Evolutionary conservation across 2,888 invertebrate genomes (phyloP).

Genomic region (Lasius fuliginosus): DNA sequence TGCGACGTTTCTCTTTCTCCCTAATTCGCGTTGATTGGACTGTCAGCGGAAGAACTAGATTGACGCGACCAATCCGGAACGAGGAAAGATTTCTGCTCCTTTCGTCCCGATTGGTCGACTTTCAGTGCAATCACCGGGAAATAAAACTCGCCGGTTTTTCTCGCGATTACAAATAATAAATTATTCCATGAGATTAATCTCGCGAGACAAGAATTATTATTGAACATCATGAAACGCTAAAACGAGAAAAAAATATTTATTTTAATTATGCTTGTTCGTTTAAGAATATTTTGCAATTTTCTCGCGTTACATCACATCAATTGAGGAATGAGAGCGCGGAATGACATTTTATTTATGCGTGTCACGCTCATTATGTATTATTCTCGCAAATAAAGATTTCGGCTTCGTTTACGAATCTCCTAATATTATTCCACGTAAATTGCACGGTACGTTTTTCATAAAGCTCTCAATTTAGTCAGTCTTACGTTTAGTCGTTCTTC

Average conservation of each 20-base stretch:
- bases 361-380: slow-evolving; percentile 3
- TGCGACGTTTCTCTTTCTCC: too few species aligned
- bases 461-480: background rate
- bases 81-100: too few species aligned
- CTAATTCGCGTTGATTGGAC: too few species aligned
- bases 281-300: background rate
- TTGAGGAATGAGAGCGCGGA: background rate
- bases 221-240: background rate
- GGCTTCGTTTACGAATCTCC: background rate
- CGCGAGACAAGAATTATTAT: background rate
- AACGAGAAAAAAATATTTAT: background rate
- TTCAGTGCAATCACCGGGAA: too few species aligned
- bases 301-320: slow-evolving; percentile 8
- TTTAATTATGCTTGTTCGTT: background rate
- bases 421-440: background rate
- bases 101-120: too few species aligned
- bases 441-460: background rate
- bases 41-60: too few species aligned
- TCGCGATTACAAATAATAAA: background rate
- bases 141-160: background rate
- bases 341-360: background rate
- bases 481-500: background rate
- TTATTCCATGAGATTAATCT: background rate
- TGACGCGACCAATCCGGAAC: too few species aligned
- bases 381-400: background rate